These are phyloP conservation scores for Himalopsyche japonica DNA, from an alignment of 2,888 invertebrate species.

Conservation along the genomic window DNA sequence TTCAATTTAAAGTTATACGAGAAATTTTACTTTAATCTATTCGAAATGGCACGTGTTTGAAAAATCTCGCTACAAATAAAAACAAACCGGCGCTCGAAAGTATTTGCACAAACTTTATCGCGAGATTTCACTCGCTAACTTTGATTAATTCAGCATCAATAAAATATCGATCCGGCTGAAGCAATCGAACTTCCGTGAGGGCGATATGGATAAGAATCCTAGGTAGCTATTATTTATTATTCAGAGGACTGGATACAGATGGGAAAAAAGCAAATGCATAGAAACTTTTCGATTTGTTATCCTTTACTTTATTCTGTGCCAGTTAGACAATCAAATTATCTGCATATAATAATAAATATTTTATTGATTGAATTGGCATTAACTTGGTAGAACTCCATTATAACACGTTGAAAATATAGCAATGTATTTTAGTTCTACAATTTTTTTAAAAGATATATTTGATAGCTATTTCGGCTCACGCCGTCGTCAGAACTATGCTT, in stretches of 20 bases:
- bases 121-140: slow-evolving; percentile 2
- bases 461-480: too few relatives aligned
- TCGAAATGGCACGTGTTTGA: background rate
- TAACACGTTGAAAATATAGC: too few relatives aligned
- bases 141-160: slow-evolving; percentile 14
- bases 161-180: background rate
- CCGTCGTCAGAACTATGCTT: too few relatives aligned
- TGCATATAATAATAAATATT: too few relatives aligned
- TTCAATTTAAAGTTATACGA: background rate
- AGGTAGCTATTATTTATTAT: background rate
- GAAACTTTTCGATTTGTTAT: background rate
- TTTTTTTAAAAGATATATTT: too few relatives aligned
- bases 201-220: background rate
- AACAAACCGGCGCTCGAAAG: background rate
- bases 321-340: too few relatives aligned
- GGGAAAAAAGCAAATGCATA: background rate
- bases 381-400: too few relatives aligned
- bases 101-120: background rate
- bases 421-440: too few relatives aligned
- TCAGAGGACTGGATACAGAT: background rate
- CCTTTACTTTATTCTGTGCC: too few relatives aligned
- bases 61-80: background rate
- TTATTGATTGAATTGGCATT: too few relatives aligned
- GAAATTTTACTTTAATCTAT: background rate
- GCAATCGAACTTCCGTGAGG: background rate